Percentiles rank a stretch among this genome's conserved stretches.
These are phyloP conservation scores for Chrysodeixis includens DNA, from an alignment of 2,888 invertebrate genomes.

Conservation along the genomic window DNA sequence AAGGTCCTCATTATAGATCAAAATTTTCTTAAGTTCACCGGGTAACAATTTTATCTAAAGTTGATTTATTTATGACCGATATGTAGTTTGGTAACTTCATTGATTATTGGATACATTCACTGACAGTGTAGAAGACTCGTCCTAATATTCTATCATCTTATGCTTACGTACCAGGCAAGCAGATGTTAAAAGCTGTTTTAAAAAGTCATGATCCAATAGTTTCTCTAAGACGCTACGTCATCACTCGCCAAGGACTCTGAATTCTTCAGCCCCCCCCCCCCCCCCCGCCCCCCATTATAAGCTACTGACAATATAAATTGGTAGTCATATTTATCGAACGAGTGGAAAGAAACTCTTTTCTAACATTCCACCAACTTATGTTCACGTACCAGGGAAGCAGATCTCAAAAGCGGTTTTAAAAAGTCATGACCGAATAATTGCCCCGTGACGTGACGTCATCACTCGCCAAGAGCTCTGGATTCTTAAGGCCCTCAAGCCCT, in stretches of 20 bases:
- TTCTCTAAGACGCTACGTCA: conserved; percentile 1
- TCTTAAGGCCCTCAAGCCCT: conserved; percentile 13
- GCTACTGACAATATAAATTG: too few species aligned
- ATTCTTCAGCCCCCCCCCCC: conserved; percentile 11
- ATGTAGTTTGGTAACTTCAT: too few species aligned
- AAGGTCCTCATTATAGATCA: too few species aligned
- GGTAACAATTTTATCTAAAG: too few species aligned
- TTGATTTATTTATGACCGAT: too few species aligned
- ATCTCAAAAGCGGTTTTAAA: not conserved
- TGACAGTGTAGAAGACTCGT: too few species aligned
- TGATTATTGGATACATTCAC: too few species aligned
- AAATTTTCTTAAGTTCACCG: too few species aligned
- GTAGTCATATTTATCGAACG: too few species aligned
- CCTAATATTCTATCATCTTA: not conserved
- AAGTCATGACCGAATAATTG: conserved; percentile 8
- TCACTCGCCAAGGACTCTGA: not conserved
- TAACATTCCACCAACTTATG: not conserved
- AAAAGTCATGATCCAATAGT: conserved; percentile 3
- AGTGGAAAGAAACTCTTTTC: too few species aligned
- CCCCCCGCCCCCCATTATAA: too few species aligned
- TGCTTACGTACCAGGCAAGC: not conserved
- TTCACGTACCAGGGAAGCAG: not conserved
- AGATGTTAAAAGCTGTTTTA: not conserved
- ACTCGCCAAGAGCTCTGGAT: not conserved
- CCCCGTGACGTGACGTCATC: conserved; percentile 4